These are phyloP conservation scores for Eledona agricola DNA, from an alignment of 2,888 invertebrate genomes.

Conservation along the genomic window DNA sequence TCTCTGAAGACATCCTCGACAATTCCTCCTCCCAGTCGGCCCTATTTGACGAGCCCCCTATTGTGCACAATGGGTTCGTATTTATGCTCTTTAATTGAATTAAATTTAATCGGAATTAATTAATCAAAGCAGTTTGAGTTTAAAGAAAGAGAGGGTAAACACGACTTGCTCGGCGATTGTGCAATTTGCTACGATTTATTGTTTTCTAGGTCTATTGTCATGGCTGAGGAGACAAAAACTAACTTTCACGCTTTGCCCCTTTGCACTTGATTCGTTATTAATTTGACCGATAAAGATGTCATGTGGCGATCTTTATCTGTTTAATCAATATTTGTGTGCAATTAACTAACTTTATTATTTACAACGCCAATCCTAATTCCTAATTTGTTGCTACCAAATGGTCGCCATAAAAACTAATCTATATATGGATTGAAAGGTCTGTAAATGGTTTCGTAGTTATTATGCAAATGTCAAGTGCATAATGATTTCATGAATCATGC, in stretches of 20 bases:
- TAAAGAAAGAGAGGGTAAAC: too few species aligned
- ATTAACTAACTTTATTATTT: constrained; percentile 2
- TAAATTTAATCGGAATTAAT: too few species aligned
- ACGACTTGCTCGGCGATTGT: constrained; percentile 12
- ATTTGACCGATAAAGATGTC: constrained; percentile 10
- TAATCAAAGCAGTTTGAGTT: too few species aligned
- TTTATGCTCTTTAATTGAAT: too few species aligned
- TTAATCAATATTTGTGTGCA: constrained; percentile 16
- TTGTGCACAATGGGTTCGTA: too few species aligned
- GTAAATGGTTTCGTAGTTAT: constrained; percentile 5
- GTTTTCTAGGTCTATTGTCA: constrained; percentile 33
- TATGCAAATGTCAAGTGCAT: constrained; percentile 15
- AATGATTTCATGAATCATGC: not conserved
- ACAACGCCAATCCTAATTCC: constrained; percentile 4
- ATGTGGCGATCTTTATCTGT: constrained; percentile 7
- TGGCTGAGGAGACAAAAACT: constrained; percentile 27
- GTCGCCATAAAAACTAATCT: constrained; percentile 3
- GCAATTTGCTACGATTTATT: constrained; percentile 28
- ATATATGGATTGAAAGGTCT: constrained; percentile 12
- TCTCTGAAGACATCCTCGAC: constrained; percentile 27
- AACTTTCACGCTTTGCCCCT: constrained; percentile 14
- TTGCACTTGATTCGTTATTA: constrained; percentile 3
- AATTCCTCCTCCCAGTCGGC: constrained; percentile 22
- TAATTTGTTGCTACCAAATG: constrained; percentile 7
- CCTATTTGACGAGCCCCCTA: constrained; percentile 13